A percentile compares a stretch with the other conserved stretches of the same genome.
Evolutionary conservation across 2,113 vertebrate species (phyloP).

Genomic region (Emberiza fucata): DNA sequence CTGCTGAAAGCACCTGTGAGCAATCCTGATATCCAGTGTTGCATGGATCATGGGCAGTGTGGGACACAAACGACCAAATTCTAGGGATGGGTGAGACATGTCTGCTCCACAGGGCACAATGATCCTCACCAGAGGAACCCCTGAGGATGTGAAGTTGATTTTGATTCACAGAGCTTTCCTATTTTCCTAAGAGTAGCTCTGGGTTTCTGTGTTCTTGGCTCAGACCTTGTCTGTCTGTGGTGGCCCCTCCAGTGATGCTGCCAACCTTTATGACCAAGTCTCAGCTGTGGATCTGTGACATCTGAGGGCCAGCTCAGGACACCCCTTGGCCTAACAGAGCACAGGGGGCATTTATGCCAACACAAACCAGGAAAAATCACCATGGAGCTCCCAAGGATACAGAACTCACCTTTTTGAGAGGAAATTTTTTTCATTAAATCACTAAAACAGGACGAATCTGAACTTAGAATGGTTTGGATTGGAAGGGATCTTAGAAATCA

Average conservation of each 20-base stretch:
- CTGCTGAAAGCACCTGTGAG: neutral
- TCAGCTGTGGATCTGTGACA: neutral
- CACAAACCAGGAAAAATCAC: neutral
- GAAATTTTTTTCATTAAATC: neutral
- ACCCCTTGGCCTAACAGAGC: neutral
- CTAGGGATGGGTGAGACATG: neutral
- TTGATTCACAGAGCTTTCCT: neutral
- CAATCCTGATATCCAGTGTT: neutral
- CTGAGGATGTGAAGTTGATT: neutral
- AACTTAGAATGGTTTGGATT: neutral
- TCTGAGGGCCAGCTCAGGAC: neutral
- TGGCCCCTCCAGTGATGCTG: neutral
- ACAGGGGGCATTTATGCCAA: neutral
- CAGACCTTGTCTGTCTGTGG: neutral
- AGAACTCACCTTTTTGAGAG: neutral
- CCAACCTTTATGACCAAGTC: neutral
- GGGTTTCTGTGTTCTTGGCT: neutral
- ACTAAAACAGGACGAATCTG: neutral
- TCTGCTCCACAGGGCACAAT: neutral
- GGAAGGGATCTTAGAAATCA: neutral
- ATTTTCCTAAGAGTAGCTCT: neutral
- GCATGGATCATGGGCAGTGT: accelerated
- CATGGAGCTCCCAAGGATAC: neutral
- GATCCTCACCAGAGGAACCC: neutral
- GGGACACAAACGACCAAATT: neutral